Percentiles rank a stretch among this genome's conserved stretches.
phyloP scores from a whole-genome alignment of 30 jellyfish, hydroid and myxozoan genomes.

The Chrysaora quinquecirrha region DNA sequence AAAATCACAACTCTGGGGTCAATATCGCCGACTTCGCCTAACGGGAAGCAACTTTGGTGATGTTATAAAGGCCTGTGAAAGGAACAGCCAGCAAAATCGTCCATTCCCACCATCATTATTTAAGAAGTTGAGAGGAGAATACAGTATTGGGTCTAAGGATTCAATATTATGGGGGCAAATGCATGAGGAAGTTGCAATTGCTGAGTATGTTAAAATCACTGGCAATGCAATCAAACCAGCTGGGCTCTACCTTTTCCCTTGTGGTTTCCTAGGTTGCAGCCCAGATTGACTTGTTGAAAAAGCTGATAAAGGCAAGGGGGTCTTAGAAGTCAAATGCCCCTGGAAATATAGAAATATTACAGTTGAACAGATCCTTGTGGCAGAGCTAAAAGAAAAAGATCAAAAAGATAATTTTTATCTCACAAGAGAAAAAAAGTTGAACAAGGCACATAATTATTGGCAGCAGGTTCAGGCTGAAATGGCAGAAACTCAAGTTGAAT shows the following conservation, averaged over 20 bases:
- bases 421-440: background rate
- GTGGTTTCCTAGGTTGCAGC: slow-evolving; percentile 22
- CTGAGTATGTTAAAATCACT: background rate
- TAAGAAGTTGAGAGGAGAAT: slow-evolving; percentile 36
- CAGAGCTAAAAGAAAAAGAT: slow-evolving; percentile 6
- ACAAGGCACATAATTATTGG: slow-evolving; percentile 7
- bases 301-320: slow-evolving; percentile 3
- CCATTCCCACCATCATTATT: slow-evolving; percentile 32
- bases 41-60: slow-evolving; percentile 50
- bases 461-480: slow-evolving; percentile 49
- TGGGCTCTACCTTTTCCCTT: slow-evolving; percentile 17
- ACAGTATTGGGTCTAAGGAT: slow-evolving; percentile 12
- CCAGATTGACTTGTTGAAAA: slow-evolving; percentile 17
- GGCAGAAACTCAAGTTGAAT: slow-evolving; percentile 34
- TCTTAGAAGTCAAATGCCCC: slow-evolving; percentile 35
- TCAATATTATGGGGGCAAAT: slow-evolving; percentile 45
- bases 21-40: slow-evolving; percentile 16
- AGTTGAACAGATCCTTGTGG: slow-evolving; percentile 4
- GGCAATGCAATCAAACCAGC: background rate
- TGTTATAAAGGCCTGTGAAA: background rate
- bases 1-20: slow-evolving; percentile 22
- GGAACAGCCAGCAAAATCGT: background rate
- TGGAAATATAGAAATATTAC: slow-evolving; percentile 26
- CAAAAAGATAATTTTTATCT: background rate
- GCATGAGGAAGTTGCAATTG: slow-evolving; percentile 37